phyloP scores from a whole-genome alignment of 2,888 invertebrate species.

The Aricia artaxerxes region DNA sequence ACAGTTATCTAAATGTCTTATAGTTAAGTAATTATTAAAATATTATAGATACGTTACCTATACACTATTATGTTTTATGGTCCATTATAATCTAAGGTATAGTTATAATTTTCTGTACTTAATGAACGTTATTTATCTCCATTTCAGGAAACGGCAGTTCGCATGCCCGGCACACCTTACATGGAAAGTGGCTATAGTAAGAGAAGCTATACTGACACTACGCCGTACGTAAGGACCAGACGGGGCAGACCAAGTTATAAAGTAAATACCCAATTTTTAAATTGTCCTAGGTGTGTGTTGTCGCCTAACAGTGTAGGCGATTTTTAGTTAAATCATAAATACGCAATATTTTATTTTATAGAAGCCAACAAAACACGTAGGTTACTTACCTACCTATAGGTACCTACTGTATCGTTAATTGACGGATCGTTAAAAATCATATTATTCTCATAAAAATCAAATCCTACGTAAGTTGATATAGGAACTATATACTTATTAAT shows the following conservation, averaged over 20 bases:
- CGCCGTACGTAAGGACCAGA: constrained; percentile 60
- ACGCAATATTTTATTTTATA: too few relatives aligned
- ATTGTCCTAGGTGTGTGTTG: neutral
- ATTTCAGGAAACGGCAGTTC: constrained; percentile 64
- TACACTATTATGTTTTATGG: too few relatives aligned
- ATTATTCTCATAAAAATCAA: too few relatives aligned
- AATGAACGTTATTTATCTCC: neutral
- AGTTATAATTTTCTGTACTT: too few relatives aligned
- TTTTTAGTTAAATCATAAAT: neutral
- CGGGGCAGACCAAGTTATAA: constrained; percentile 67
- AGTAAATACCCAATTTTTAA: constrained; percentile 47
- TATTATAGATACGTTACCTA: too few relatives aligned
- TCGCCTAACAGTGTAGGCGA: neutral
- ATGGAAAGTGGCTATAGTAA: constrained; percentile 55
- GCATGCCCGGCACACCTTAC: constrained; percentile 59
- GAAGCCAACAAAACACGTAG: too few relatives aligned
- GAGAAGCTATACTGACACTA: constrained; percentile 57
- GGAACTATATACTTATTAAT: neutral
- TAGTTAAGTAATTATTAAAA: too few relatives aligned
- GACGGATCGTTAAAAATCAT: too few relatives aligned
- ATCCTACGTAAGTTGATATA: neutral
- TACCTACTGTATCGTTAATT: too few relatives aligned
- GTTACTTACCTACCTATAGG: too few relatives aligned
- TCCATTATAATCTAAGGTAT: too few relatives aligned
- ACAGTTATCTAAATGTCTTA: too few relatives aligned